Evolutionary conservation across 2,888 invertebrate genomes (phyloP), one percentile per base, ranked within the genome.

Genomic region (Furcula furcula): DNA sequence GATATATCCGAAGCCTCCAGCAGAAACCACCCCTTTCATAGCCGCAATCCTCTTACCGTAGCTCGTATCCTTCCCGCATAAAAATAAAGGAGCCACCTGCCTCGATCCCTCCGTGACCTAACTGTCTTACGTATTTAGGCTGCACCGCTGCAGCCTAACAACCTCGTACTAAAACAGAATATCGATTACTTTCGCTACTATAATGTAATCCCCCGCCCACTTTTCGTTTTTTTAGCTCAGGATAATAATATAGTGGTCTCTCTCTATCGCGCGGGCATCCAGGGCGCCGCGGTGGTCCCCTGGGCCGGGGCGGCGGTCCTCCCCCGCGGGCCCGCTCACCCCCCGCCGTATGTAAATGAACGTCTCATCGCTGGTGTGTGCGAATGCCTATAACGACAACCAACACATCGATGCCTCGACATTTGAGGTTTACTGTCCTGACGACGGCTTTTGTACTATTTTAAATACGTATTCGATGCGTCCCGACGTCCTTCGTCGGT

Each of bases 101-200:
- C 36, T n/a, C 14, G 16, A 49, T 55, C 55, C 57, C 67, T 66
- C 65, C 76, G 76, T 80, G 84, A 84, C 84, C 82, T 79, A 66
- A 70, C 71, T 71, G 68, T 70, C 65, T 69, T 65, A 69, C 75
- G 77, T 81, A 79, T 82, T 82, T 81, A 77, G 84, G 80, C 82
- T 86, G 86, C 86, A 86, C 65, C 78, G 71, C 57, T 86, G 85
- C 85, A 84, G 78, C 79, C 83, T 80, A 78, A 82, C 84, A 83
- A 79, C 79, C 80, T 79, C 81, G 79, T 84, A 88, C 88, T 87
- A 85, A 86, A 88, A 85, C 88, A 77, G 89, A 89, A 89, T 89
- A 89, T 89, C 89, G 89, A 89, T 89, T 89, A 89, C 89, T 89
- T 89, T 89, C 89, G 88, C 89, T 89, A 87, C 89, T 87, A 86